Evolutionary conservation across 1,140 invertebrate species (phyloP).

Genomic region (Octopus bimaculoides): DNA sequence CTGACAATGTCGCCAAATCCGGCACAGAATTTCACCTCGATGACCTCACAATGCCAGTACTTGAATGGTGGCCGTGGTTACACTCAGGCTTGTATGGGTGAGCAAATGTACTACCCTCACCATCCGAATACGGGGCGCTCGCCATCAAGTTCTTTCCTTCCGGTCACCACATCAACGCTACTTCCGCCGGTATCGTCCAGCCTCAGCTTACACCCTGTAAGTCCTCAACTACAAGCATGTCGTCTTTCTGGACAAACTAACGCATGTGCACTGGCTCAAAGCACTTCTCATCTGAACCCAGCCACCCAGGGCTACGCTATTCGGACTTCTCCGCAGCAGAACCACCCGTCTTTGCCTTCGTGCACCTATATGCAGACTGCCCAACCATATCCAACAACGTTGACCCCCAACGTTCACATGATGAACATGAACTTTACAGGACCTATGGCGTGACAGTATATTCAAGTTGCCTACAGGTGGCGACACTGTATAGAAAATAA

Average conservation of each 20-base stretch:
- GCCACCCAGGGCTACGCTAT: conserved; percentile 36
- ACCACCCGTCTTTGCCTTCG: conserved; percentile 42
- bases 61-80: conserved; percentile 19
- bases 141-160: conserved; percentile 36
- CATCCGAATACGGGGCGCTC: conserved; percentile 36
- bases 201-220: conserved; percentile 30
- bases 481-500: not conserved
- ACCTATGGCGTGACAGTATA: conserved; percentile 40
- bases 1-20: conserved; percentile 14
- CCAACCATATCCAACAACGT: conserved; percentile 40
- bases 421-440: conserved; percentile 51
- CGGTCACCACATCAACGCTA: conserved; percentile 31
- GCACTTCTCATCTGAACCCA: conserved; percentile 31
- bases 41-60: conserved; percentile 23
- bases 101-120: conserved; percentile 44
- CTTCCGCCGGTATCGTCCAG: conserved; percentile 29
- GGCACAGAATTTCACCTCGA: conserved; percentile 19
- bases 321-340: conserved; percentile 32
- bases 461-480: not conserved
- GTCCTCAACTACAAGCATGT: conserved; percentile 43
- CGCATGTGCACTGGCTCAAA: conserved; percentile 41
- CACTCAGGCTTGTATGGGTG: conserved; percentile 29
- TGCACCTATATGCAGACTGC: conserved; percentile 50
- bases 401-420: conserved; percentile 47
- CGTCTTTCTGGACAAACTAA: conserved; percentile 32